phyloP scores from a whole-genome alignment of 1,140 invertebrate genomes.

The Lepidostoma basale region DNA sequence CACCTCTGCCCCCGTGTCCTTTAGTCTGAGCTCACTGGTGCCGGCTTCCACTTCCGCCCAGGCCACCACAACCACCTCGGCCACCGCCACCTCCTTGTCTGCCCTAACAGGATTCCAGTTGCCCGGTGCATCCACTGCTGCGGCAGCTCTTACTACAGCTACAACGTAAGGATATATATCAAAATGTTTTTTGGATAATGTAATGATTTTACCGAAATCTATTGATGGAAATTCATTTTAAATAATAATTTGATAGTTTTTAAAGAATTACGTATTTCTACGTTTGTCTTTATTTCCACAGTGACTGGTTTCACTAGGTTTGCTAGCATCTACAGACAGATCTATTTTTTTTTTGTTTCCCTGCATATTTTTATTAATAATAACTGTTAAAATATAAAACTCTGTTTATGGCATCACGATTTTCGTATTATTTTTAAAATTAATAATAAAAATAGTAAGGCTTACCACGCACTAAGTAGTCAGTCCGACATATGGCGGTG shows the following conservation, averaged over 20 bases:
- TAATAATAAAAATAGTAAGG: no score
- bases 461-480: no score
- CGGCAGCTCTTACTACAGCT: conserved; percentile 54
- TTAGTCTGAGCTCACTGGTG: no score
- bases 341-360: background rate
- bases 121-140: conserved; percentile 48
- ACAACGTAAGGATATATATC: conserved; percentile 56
- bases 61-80: background rate
- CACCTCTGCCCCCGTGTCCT: background rate
- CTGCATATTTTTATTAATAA: no score
- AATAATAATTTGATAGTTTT: background rate
- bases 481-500: no score
- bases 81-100: background rate
- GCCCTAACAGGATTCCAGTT: background rate
- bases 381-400: no score
- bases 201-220: background rate
- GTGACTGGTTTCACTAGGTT: background rate
- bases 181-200: conserved; percentile 34
- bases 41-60: background rate
- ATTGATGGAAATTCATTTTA: background rate
- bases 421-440: no score
- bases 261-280: conserved; percentile 1
- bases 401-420: no score
- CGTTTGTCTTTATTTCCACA: conserved; percentile 21
- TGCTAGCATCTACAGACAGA: background rate